Evolutionary conservation across 2,113 vertebrate species (phyloP), one percentile per base, ranked within the genome.

Genomic region (Salvelinus fontinalis): DNA sequence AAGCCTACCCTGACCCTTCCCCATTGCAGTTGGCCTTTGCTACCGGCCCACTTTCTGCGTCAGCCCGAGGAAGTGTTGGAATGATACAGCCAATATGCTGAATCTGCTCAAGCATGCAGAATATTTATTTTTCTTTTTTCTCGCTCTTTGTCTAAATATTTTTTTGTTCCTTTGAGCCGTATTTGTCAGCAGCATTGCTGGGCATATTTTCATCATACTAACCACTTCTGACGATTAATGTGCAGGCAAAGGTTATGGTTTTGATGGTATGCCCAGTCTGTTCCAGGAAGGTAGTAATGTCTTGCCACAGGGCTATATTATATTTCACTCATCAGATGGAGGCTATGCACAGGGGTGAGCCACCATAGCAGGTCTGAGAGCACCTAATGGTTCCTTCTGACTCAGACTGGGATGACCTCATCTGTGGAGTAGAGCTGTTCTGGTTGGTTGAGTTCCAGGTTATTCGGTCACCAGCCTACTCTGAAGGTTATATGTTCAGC

Each of bases 131-230:
- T 87, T 84, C 73, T 80, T 86, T 78, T 78, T 81, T 81, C 81
- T 82, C 39, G 59, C 83, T 81, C 60, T 65, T 88, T 87, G 83
- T 90, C 89, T 91, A 91, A 91, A 91, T 92, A 89, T 93, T 87
- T 88, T 90, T 91, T 79, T 78, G 85, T 87, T 84, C 84, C 75
- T 67, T 83, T 88, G 74, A 90, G 84, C 86, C 77, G 81, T 91
- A 88, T 92, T 91, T 92, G 84, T 87, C 76, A 82, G 84, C 88
- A 83, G 86, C 89, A 90, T 90, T 87, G 60, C 72, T 13, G 39
- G 79, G 72, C 78, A 74, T 86, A 88, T 89, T 90, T 91, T 87
- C 67, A 76, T 73, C 81, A 65, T 29, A 67, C 60, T 68, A 74
- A 86, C 76, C 72, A 76, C 74, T 76, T 85, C 80, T 78, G 68